A percentile compares a stretch with the other conserved stretches of the same genome.
Evolutionary conservation across 2,113 vertebrate species (phyloP).

Genomic region (Hydropotes inermis): DNA sequence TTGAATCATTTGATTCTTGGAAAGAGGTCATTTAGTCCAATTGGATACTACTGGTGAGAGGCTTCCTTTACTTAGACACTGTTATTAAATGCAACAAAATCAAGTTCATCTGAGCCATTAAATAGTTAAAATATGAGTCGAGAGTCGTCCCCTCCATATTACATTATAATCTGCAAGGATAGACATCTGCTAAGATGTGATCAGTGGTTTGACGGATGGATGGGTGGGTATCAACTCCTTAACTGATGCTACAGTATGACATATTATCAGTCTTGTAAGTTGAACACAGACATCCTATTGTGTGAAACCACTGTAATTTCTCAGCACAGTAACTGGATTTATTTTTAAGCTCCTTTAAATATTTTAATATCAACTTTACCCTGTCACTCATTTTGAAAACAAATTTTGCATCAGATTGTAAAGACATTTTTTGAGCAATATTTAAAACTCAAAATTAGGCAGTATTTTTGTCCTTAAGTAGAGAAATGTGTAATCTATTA

Average conservation of each 20-base stretch:
- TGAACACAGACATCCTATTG: background rate
- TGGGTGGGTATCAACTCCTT: background rate
- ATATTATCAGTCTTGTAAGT: background rate
- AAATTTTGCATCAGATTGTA: background rate
- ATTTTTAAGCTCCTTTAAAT: background rate
- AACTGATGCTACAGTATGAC: background rate
- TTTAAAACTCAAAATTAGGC: constrained; percentile 10
- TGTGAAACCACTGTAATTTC: background rate
- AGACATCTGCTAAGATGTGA: background rate
- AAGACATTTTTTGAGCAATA: background rate
- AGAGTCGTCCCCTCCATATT: background rate
- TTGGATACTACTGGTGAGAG: background rate
- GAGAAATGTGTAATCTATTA: background rate
- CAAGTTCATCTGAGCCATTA: background rate
- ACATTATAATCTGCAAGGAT: background rate
- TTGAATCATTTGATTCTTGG: background rate
- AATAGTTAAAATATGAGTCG: background rate
- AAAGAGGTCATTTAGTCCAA: background rate
- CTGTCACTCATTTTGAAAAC: background rate
- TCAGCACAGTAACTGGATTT: background rate
- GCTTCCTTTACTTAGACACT: background rate
- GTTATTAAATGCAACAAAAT: background rate
- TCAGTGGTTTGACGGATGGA: fast-evolving
- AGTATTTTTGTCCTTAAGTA: background rate
- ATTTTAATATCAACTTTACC: background rate